Evolutionary conservation across 2,113 vertebrate genomes (phyloP), one percentile per base, ranked within the genome.

Genomic region (Melanerpes aurifrons): DNA sequence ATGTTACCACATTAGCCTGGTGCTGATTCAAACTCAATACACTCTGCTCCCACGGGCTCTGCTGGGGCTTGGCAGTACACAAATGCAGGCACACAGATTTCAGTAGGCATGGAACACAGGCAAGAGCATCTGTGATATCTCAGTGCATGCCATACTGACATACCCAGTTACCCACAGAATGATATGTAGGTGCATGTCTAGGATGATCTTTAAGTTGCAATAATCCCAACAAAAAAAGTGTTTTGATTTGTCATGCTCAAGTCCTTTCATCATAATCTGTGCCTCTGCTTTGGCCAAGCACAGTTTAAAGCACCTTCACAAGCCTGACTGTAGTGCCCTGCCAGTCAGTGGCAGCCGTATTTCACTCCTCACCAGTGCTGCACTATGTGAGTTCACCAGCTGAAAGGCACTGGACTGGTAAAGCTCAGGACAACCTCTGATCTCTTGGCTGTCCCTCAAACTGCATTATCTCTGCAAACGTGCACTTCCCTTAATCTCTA

Each of bases 381-480:
- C 53, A 25, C 12, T 6, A 12, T 26, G 48, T 77, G 57, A 63
- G 32, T 88, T 73, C 69, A 40, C 32, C 68, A 35, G 54, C 37
- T 81, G 56, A 78, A 87, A 79, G 58, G 56, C 77, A 26, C 73
- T 35, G 81, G 56, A 32, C 0, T 61, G 61, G 57, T 15, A 85
- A 75, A 59, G 50, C 63, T 81, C 50, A 21, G 67, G 37, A 62
- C 40, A 85, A 61, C 50, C 78, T 74, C 78, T 91, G 74, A 85
- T 91, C 71, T 76, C 68, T 70, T 92, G 91, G 78, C 86, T 68
- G 87, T 77, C 86, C 47, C 87, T 87, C 63, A 59, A 59, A 43
- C 12, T 91, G 47, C n/a, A 50, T 67, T 94, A 95, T 80, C 68
- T 68, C 82, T 77, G 75, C 53, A 91, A 95, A 91, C 87, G 77